Evolutionary conservation across 2,113 vertebrate species (phyloP).

Genomic region (Ariopsis seemanni): DNA sequence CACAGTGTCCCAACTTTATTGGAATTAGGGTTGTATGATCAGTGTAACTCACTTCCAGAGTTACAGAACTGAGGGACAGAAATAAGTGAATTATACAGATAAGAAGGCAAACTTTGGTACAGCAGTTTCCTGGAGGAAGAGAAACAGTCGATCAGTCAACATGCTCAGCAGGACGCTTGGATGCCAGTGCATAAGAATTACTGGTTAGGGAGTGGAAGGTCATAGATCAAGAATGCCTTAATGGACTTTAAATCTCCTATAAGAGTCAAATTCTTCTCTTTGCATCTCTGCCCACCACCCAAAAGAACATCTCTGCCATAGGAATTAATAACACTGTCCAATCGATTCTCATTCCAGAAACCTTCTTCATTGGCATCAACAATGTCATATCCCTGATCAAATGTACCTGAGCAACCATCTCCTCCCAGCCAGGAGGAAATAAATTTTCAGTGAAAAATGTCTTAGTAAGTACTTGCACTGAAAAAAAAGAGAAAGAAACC

Average conservation of each 20-base stretch:
- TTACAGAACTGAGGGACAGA: neutral
- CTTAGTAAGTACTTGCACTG: conserved; percentile 40
- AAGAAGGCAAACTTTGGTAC: too few species aligned
- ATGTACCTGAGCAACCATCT: conserved; percentile 47
- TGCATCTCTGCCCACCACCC: neutral
- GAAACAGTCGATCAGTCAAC: neutral
- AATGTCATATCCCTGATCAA: conserved; percentile 61
- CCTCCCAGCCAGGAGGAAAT: conserved; percentile 39
- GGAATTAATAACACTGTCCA: conserved; percentile 57
- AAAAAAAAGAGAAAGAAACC: neutral
- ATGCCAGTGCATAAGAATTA: neutral
- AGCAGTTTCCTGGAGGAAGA: neutral
- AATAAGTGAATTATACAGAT: neutral
- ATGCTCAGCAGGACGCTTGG: neutral
- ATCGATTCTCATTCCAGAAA: conserved; percentile 59
- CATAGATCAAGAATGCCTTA: neutral
- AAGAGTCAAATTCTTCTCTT: neutral
- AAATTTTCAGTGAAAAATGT: conserved; percentile 49
- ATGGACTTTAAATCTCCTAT: conserved; percentile 10
- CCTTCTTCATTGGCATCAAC: conserved; percentile 57
- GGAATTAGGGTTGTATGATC: neutral
- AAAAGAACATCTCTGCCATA: neutral
- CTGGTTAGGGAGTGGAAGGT: neutral
- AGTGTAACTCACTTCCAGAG: neutral
- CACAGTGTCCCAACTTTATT: too few species aligned